These are phyloP conservation scores for Buceros bicornis DNA, from an alignment of 2,797 vertebrate genomes.

Conservation along the genomic window DNA sequence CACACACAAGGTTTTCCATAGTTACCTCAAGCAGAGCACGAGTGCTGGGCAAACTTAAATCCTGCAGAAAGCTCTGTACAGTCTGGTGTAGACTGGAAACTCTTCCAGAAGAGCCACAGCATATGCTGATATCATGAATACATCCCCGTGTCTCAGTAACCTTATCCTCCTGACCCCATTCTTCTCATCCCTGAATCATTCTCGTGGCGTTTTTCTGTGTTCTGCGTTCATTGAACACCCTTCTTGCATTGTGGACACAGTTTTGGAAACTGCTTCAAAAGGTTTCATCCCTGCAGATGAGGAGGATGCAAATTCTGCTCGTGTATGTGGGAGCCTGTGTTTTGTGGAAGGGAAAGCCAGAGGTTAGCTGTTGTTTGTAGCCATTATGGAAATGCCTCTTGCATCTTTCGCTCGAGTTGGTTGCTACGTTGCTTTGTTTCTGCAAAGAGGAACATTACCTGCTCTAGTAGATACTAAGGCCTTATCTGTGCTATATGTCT, in stretches of 20 bases:
- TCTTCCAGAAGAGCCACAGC: background rate
- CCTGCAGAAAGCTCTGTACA: background rate
- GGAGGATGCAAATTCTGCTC: background rate
- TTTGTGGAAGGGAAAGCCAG: background rate
- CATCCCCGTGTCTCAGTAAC: background rate
- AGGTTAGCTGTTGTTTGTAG: background rate
- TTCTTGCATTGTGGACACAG: rapidly evolving
- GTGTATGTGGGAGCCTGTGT: background rate
- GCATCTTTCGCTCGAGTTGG: background rate
- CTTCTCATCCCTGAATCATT: background rate
- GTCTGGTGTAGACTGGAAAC: background rate
- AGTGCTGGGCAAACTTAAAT: background rate
- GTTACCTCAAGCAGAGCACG: background rate
- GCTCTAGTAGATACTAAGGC: background rate
- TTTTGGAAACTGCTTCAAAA: background rate
- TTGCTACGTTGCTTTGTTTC: background rate
- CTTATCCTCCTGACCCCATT: background rate
- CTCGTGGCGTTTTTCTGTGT: background rate
- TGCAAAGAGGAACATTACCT: background rate
- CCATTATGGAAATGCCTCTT: background rate
- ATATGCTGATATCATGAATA: background rate
- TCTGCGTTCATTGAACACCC: background rate
- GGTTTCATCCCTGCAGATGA: background rate
- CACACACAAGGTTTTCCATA: background rate
- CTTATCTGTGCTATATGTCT: background rate